Evolutionary conservation across 2,113 vertebrate species (phyloP), one percentile per base, ranked within the genome.

Genomic region (Pteruthius melanotis): DNA sequence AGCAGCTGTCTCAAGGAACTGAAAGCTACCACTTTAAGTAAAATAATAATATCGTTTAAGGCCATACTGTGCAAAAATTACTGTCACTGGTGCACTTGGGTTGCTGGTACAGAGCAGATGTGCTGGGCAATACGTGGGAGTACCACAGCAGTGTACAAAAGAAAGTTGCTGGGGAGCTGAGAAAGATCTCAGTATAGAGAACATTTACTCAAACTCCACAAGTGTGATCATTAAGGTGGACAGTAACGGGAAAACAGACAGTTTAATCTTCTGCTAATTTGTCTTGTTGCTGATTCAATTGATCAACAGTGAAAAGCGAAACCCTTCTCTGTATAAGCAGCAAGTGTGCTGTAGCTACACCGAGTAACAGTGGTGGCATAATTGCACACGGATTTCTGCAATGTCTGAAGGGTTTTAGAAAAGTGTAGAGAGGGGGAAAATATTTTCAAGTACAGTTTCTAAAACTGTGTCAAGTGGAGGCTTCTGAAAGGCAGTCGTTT

Each of bases 211-310:
- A 28, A 11, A 17, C 53, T 47, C 40, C 47, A 14, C n/a, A 39
- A 15, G 61, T 6, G 0, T 7, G 15, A 40, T 79, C 40, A 24
- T 49, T 68, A 47, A 33, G 27, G 61, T 45, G 15, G 57, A 54
- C 21, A 37, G 13, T 45, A 39, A 66, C 44, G 83, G 81, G 20
- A 79, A 82, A 83, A 71, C 20, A 20, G 47, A 53, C 57, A 52
- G n/a, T 72, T 91, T 53, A 63, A 66, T 91, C 81, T 71, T 69
- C 42, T 84, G 60, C 33, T 94, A 13, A 87, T 87, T 72, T 84
- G 52, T 23, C 64, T 90, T 2, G 1, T 22, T 69, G 49, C 28
- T 85, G 70, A 69, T 82, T 68, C 40, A 68, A 83, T 39, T 49
- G 74, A 72, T 90, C 54, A 81, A 44, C 33, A n/a, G 35, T 31